phyloP scores from a whole-genome alignment of 2,113 vertebrate genomes.

The Balaenoptera acutorostrata region DNA sequence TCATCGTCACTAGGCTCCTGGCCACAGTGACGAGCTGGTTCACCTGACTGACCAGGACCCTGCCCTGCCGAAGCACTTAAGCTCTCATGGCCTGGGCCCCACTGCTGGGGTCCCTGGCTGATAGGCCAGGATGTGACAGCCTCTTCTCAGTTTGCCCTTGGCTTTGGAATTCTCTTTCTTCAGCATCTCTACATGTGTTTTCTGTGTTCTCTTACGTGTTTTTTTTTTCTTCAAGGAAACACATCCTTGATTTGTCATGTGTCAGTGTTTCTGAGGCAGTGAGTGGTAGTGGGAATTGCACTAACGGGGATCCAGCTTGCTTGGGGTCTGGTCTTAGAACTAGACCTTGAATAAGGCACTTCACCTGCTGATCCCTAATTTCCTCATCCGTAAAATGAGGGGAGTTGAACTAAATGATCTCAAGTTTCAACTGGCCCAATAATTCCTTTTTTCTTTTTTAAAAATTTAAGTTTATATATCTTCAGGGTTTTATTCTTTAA shows the following conservation, averaged over 20 bases:
- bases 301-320: neutral
- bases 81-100: neutral
- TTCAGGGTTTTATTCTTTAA: neutral
- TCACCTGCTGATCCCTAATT: neutral
- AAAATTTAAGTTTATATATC: neutral
- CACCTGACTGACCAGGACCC: neutral
- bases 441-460: neutral
- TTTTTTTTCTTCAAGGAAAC: slow-evolving; percentile 2
- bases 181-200: neutral
- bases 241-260: neutral
- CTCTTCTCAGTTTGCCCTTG: neutral
- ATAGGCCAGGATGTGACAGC: neutral
- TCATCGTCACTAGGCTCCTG: neutral
- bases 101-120: neutral
- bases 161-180: neutral
- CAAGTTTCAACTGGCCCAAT: neutral
- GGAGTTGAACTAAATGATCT: neutral
- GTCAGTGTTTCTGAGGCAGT: neutral
- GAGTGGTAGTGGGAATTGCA: neutral
- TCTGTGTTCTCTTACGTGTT: neutral
- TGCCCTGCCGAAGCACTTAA: neutral
- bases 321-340: neutral
- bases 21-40: neutral
- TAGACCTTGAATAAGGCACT: neutral
- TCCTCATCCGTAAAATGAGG: neutral